These are phyloP conservation scores for Trichosurus vulpecula DNA, from an alignment of 2,797 vertebrate genomes.

Conservation along the genomic window DNA sequence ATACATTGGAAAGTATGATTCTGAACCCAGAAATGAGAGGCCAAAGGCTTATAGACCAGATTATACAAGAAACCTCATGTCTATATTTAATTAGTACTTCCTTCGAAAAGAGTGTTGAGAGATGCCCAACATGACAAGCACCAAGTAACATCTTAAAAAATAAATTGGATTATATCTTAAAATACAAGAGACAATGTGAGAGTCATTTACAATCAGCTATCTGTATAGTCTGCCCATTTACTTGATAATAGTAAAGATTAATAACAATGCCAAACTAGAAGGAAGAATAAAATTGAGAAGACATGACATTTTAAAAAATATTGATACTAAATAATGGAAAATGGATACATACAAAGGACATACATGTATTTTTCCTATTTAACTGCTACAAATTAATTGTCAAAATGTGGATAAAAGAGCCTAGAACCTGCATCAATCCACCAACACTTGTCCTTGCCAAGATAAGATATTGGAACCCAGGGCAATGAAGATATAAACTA, in stretches of 20 bases:
- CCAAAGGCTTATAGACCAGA: not conserved
- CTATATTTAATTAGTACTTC: not conserved
- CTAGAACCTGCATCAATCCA: not conserved
- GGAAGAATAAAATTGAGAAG: not conserved
- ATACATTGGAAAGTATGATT: not conserved
- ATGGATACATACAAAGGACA: not conserved
- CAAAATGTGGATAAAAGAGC: not conserved
- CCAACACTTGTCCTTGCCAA: not conserved
- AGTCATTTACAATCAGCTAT: no score
- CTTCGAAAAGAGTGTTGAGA: no score
- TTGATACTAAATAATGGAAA: not conserved
- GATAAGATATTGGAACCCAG: not conserved
- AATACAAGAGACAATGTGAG: no score
- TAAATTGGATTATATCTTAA: no score
- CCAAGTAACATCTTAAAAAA: no score
- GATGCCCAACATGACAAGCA: no score
- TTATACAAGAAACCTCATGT: not conserved
- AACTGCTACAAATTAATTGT: not conserved
- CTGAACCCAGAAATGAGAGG: not conserved
- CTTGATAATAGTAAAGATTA: no score
- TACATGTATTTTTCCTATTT: not conserved
- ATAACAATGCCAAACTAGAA: not conserved
- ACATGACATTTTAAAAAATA: not conserved
- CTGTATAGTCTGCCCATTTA: no score
- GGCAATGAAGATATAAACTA: not conserved